A percentile compares a stretch with the other conserved stretches of the same genome.
Conservation (phyloP, 1,140 invertebrate species). For the Caenorhabditis inopinata region DNA sequence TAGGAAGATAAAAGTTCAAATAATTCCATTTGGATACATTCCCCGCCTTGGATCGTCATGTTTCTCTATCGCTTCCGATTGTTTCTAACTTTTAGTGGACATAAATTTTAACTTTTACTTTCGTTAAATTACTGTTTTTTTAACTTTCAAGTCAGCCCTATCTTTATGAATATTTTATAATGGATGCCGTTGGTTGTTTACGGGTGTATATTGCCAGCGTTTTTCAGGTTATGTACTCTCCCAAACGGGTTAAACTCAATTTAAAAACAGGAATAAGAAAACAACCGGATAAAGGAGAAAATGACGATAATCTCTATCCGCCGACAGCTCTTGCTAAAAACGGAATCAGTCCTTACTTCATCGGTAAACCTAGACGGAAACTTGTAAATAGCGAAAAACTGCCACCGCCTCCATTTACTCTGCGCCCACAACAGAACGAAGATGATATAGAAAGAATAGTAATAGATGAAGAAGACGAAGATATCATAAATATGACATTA, state of each 20-base stretch:
- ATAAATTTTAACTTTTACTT: not conserved
- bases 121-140: not conserved
- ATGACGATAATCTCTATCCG: not conserved
- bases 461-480: constrained; percentile 15
- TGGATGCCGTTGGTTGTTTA: too few species aligned
- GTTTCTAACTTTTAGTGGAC: not conserved
- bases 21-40: constrained; percentile 13
- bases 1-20: not conserved
- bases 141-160: not conserved
- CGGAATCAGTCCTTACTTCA: constrained; percentile 11
- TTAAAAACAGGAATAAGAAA: not conserved
- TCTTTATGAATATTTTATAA: not conserved
- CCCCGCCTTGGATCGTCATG: not conserved
- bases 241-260: not conserved
- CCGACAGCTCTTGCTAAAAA: constrained; percentile 5
- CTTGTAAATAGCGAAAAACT: too few species aligned
- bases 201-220: not conserved
- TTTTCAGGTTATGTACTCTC: constrained; percentile 4
- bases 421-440: not conserved
- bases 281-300: not conserved
- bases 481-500: not conserved
- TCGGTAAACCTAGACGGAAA: not conserved
- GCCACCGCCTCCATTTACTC: not conserved
- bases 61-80: not conserved
- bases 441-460: not conserved